Conservation (phyloP, 2,113 vertebrate species). For the Coreoperca whiteheadi region DNA sequence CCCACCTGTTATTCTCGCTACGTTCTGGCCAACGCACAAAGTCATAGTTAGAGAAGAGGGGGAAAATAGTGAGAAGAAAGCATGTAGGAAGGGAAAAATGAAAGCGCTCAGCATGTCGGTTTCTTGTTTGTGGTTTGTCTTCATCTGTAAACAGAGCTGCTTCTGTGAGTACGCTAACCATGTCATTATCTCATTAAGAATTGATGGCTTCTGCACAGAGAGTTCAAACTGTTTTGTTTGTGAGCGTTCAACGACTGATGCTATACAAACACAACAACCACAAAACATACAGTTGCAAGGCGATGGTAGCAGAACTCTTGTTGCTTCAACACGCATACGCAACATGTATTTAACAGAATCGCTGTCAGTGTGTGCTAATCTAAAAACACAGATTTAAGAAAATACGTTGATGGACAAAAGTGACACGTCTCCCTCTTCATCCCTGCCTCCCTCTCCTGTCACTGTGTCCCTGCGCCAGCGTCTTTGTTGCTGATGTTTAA, state of each 20-base stretch:
- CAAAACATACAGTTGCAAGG: constrained; percentile 44
- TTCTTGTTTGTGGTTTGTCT: constrained; percentile 81
- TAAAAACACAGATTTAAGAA: constrained; percentile 31
- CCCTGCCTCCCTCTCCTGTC: constrained; percentile 11
- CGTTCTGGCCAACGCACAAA: constrained; percentile 64
- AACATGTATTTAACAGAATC: constrained; percentile 5
- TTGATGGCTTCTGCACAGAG: constrained; percentile 73
- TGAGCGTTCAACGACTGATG: constrained; percentile 47
- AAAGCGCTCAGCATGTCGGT: constrained; percentile 57
- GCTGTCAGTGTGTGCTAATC: neutral
- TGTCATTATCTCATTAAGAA: constrained; percentile 84
- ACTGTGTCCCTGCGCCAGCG: constrained; percentile 24
- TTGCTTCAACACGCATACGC: neutral
- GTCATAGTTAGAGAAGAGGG: constrained; percentile 7
- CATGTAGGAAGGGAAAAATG: constrained; percentile 5
- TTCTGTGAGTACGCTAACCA: constrained; percentile 69
- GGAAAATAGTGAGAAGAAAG: constrained; percentile 10
- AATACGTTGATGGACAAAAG: constrained; percentile 14
- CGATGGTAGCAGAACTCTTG: neutral
- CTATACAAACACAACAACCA: constrained; percentile 73
- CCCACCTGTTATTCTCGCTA: constrained; percentile 78
- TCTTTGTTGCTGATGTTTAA: constrained; percentile 51
- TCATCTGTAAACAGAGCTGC: constrained; percentile 79
- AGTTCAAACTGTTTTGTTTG: constrained; percentile 77
- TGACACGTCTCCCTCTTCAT: constrained; percentile 23